Evolutionary conservation across 2,113 vertebrate species (phyloP).

Genomic region (Erythrocercus mccallii): DNA sequence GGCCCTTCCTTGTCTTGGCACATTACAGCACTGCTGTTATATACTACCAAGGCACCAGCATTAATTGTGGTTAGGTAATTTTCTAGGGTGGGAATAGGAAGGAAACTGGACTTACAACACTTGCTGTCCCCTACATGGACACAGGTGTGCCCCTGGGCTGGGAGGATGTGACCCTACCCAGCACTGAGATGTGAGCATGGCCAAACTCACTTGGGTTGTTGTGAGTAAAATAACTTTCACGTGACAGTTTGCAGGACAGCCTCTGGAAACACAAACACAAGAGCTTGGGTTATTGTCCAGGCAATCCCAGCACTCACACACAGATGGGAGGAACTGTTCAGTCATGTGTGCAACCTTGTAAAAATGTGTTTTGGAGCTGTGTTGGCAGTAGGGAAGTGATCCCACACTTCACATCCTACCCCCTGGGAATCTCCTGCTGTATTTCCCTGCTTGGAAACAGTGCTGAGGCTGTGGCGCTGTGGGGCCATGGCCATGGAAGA

Average conservation of each 20-base stretch:
- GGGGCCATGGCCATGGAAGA: neutral
- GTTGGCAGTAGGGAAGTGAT: neutral
- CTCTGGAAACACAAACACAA: neutral
- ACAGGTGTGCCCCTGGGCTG: neutral
- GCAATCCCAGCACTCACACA: fast-evolving
- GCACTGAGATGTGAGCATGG: neutral
- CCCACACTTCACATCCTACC: neutral
- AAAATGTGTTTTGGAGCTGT: neutral
- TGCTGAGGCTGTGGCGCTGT: neutral
- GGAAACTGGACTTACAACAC: neutral
- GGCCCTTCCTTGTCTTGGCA: neutral
- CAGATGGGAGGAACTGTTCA: neutral
- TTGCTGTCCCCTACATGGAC: neutral
- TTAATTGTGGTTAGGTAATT: neutral
- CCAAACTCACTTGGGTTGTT: neutral
- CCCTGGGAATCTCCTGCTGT: fast-evolving
- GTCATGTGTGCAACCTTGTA: neutral
- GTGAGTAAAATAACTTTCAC: neutral
- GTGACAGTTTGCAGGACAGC: neutral
- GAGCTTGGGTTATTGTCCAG: neutral
- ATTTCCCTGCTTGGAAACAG: neutral
- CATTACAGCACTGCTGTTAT: neutral
- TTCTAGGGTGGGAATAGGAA: neutral
- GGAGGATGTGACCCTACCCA: neutral
- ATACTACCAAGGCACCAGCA: neutral